Percentiles rank a stretch among this genome's conserved stretches.
Evolutionary conservation across 2,113 vertebrate genomes (phyloP).

Genomic region (Campylorhamphus procurvoides): DNA sequence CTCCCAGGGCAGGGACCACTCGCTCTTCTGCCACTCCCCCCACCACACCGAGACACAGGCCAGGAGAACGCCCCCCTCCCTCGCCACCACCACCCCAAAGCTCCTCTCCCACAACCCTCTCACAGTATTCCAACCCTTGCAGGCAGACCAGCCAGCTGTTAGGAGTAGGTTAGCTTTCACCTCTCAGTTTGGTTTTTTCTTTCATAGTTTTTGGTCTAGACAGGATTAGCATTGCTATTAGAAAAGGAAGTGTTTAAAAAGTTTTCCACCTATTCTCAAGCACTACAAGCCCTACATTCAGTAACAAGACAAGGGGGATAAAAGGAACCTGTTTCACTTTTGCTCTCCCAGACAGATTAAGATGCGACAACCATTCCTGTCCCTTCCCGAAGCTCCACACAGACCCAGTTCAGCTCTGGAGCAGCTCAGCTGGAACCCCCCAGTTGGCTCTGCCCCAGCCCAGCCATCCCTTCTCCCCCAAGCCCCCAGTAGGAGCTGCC

Average conservation of each 20-base stretch:
- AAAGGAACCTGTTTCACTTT: slow-evolving; percentile 60
- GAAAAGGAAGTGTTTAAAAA: slow-evolving; percentile 74
- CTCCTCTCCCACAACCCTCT: slow-evolving; percentile 39
- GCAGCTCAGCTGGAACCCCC: slow-evolving; percentile 11
- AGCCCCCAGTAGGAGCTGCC: neutral
- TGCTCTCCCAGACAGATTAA: slow-evolving; percentile 61
- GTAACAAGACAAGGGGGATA: slow-evolving; percentile 74
- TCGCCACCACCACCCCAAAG: neutral
- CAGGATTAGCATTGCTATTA: slow-evolving; percentile 77
- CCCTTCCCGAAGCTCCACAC: slow-evolving; percentile 5
- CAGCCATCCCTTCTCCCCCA: neutral
- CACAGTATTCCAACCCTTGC: slow-evolving; percentile 40
- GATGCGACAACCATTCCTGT: slow-evolving; percentile 16
- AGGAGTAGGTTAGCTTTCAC: slow-evolving; percentile 61
- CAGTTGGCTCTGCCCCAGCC: neutral
- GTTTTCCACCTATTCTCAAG: slow-evolving; percentile 74
- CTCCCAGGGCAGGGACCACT: neutral
- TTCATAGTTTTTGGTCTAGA: slow-evolving; percentile 85
- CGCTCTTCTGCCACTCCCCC: neutral
- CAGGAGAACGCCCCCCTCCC: neutral
- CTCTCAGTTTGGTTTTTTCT: slow-evolving; percentile 69
- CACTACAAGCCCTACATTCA: slow-evolving; percentile 86
- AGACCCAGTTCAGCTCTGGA: slow-evolving; percentile 41
- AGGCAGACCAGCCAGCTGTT: slow-evolving; percentile 49
- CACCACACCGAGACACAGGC: neutral